These are phyloP conservation scores for Physeter macrocephalus DNA, from an alignment of 2,113 vertebrate genomes.

Conservation along the genomic window DNA sequence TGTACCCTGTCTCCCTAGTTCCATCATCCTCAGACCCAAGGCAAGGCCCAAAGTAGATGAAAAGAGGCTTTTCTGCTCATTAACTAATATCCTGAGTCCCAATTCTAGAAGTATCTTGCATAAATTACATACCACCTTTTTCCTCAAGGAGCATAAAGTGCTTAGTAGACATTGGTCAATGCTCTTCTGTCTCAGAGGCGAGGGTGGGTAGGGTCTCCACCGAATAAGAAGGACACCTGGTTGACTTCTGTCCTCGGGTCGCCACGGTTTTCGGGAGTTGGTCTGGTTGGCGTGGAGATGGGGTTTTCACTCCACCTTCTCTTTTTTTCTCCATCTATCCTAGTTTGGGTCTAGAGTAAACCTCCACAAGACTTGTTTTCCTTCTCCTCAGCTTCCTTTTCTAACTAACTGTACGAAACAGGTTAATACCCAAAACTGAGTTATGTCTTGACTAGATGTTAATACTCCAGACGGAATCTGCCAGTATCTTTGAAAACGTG, in stretches of 20 bases:
- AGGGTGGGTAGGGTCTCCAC: background rate
- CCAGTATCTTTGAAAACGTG: slow-evolving; percentile 24
- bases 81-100: slow-evolving; percentile 23
- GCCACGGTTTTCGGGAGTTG: background rate
- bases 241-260: background rate
- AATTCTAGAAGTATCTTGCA: background rate
- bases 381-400: slow-evolving; percentile 18
- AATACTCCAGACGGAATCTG: slow-evolving; percentile 10
- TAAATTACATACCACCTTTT: background rate
- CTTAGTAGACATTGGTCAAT: slow-evolving; percentile 16
- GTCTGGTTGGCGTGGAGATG: background rate
- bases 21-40: background rate
- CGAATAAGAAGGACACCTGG: background rate
- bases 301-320: background rate
- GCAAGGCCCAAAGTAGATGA: background rate
- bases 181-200: background rate
- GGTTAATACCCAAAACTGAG: background rate
- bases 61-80: background rate
- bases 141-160: slow-evolving; percentile 55
- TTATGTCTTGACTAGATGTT: slow-evolving; percentile 23
- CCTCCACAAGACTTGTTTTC: background rate
- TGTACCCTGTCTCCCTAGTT: background rate
- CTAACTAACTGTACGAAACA: slow-evolving; percentile 21
- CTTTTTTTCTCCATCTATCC: background rate
- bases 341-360: background rate